Evolutionary conservation across 2,797 vertebrate species (phyloP).

Genomic region (Etheostoma nigrum): DNA sequence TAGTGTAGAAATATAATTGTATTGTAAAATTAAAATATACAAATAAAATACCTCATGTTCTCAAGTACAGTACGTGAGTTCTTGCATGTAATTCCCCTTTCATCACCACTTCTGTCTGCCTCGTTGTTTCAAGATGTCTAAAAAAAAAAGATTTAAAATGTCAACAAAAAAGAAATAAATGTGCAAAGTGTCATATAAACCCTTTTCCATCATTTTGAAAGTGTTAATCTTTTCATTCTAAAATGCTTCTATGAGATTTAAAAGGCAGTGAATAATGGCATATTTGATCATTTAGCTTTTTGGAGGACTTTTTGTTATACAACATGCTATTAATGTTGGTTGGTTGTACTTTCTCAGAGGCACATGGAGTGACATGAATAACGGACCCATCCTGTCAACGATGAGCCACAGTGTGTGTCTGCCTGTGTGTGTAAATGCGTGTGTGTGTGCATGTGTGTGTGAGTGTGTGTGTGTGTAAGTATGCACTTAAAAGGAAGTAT

Average conservation of each 20-base stretch:
- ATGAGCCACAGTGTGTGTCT: neutral
- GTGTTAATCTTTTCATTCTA: no score
- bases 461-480: neutral
- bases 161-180: neutral
- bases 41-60: neutral
- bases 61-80: neutral
- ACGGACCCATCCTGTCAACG: neutral
- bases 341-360: neutral
- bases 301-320: neutral
- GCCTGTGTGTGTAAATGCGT: no score
- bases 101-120: neutral
- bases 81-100: neutral
- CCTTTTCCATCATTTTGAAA: neutral
- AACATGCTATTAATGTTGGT: neutral
- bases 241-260: neutral
- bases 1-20: neutral
- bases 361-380: neutral
- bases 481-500: neutral
- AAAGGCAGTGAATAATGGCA: neutral
- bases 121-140: neutral
- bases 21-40: neutral
- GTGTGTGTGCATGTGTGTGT: neutral
- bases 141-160: neutral
- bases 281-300: neutral
- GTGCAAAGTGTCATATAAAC: neutral